A percentile compares a stretch with the other conserved stretches of the same genome.
These are phyloP conservation scores for Leptopilina myrica DNA, from an alignment of 2,888 invertebrate genomes.

Conservation along the genomic window DNA sequence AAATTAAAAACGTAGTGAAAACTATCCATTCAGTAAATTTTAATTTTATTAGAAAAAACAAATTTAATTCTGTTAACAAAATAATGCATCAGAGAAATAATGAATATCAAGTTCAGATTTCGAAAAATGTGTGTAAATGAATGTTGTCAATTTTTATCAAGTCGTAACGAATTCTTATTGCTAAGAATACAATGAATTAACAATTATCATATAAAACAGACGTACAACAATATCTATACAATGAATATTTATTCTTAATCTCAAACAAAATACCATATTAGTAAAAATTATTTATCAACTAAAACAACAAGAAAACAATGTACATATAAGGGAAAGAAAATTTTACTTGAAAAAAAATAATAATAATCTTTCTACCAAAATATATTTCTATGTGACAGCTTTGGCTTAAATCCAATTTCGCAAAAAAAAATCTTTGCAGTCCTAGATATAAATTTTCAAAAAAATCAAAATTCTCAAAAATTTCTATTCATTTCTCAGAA, in stretches of 20 bases:
- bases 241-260: neutral
- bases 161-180: neutral
- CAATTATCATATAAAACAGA: neutral
- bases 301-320: neutral
- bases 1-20: too few species aligned
- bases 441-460: neutral
- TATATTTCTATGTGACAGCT: conserved; percentile 15
- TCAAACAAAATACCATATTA: neutral
- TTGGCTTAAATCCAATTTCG: conserved; percentile 19
- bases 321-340: neutral
- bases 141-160: neutral
- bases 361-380: neutral
- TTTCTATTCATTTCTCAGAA: neutral
- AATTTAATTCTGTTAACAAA: neutral
- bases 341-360: neutral
- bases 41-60: neutral
- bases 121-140: neutral
- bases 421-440: neutral
- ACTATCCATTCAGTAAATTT: too few species aligned
- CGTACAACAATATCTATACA: neutral
- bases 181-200: too few species aligned
- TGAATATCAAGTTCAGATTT: conserved; percentile 15
- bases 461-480: neutral
- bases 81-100: neutral
- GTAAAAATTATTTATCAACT: neutral